Evolutionary conservation across 2,113 vertebrate genomes (phyloP).

Genomic region (Conger conger): DNA sequence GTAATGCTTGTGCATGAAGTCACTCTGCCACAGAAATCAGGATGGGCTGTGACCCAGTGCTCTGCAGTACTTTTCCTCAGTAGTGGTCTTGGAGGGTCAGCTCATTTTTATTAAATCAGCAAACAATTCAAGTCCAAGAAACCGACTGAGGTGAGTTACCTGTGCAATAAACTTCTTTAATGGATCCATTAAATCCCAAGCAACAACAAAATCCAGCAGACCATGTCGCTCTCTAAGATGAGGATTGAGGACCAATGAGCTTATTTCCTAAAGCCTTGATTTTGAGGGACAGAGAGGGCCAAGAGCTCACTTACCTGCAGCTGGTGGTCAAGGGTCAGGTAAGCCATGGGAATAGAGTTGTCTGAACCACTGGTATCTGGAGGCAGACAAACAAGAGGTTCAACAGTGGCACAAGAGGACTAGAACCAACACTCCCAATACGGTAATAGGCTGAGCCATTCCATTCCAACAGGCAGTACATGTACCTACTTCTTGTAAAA

Average conservation of each 20-base stretch:
- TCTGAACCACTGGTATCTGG: conserved; percentile 96
- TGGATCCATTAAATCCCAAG: not conserved
- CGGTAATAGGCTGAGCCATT: too few relatives aligned
- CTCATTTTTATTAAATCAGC: too few relatives aligned
- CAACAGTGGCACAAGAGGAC: not conserved
- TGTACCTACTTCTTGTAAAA: not conserved
- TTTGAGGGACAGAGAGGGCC: not conserved
- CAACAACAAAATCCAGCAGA: too few relatives aligned
- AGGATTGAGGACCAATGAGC: not conserved
- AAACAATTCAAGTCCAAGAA: too few relatives aligned
- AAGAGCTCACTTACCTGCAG: conserved; percentile 78
- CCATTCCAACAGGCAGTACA: not conserved
- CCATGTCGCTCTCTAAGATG: not conserved
- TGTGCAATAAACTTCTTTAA: not conserved
- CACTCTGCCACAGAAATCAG: too few relatives aligned
- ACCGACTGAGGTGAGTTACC: too few relatives aligned
- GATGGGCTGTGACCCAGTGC: too few relatives aligned
- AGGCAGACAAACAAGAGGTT: conserved; percentile 32
- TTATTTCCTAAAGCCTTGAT: not conserved
- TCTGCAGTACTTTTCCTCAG: too few relatives aligned
- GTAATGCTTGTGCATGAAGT: too few relatives aligned
- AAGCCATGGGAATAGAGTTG: conserved; percentile 99
- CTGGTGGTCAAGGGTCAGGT: conserved; percentile 97
- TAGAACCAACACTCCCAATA: too few relatives aligned
- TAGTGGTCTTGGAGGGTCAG: too few relatives aligned